Conservation (phyloP, 2,113 vertebrate genomes). For the Oncorhynchus clarkii region DNA sequence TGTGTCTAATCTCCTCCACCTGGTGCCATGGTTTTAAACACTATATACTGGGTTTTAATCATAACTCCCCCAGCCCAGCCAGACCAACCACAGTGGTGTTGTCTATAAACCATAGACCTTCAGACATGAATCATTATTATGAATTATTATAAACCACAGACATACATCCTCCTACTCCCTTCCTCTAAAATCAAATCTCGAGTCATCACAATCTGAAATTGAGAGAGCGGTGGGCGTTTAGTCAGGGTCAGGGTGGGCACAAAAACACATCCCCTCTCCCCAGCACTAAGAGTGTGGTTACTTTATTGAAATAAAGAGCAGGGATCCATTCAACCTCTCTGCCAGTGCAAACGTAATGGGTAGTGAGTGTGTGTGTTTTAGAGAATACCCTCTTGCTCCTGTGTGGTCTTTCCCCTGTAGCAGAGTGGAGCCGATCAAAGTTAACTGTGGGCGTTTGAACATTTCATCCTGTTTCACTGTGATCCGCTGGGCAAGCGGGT, state of each 20-base stretch:
- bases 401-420: slow-evolving; percentile 9
- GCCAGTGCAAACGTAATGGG: slow-evolving; percentile 55
- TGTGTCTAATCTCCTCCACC: slow-evolving; percentile 7
- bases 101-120: slow-evolving; percentile 16
- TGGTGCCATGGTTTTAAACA: slow-evolving; percentile 4
- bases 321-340: slow-evolving; percentile 31
- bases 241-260: neutral
- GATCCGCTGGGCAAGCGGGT: slow-evolving; percentile 19
- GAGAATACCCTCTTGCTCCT: neutral
- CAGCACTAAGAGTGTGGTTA: slow-evolving; percentile 46
- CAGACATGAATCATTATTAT: slow-evolving; percentile 21
- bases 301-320: slow-evolving; percentile 58
- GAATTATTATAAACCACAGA: neutral
- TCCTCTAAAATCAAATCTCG: slow-evolving; percentile 9
- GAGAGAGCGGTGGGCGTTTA: neutral
- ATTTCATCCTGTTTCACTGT: slow-evolving; percentile 11
- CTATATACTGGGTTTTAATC: too few species aligned
- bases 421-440: slow-evolving; percentile 31
- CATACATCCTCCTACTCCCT: neutral
- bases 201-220: slow-evolving; percentile 20
- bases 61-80: neutral
- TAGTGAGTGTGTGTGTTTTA: slow-evolving; percentile 21
- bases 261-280: neutral
- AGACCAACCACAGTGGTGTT: slow-evolving; percentile 42
- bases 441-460: slow-evolving; percentile 34